Evolutionary conservation across 2,797 vertebrate genomes (phyloP).

Genomic region (Pangasius krempfi): DNA sequence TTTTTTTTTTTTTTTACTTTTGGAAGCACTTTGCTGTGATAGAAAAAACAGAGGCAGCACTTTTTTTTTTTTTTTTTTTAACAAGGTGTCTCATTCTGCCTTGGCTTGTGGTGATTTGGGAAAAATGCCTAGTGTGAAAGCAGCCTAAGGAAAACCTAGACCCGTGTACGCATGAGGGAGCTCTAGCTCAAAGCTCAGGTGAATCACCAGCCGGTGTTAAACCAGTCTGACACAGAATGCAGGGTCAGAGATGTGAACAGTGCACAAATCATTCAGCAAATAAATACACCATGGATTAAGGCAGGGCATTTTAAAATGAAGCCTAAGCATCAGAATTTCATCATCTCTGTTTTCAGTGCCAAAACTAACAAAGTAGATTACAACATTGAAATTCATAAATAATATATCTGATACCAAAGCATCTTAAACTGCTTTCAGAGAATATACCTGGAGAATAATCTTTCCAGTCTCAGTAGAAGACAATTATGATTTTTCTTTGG

Average conservation of each 20-base stretch:
- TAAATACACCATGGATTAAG: slow-evolving; percentile 42
- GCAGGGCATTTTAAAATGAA: slow-evolving; percentile 33
- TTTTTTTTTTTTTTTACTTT: not conserved
- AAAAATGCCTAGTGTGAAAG: slow-evolving; percentile 22
- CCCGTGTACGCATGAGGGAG: slow-evolving; percentile 74
- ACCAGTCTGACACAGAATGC: slow-evolving; percentile 77
- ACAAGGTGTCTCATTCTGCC: not conserved
- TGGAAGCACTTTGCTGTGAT: not conserved
- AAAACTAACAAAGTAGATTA: not conserved
- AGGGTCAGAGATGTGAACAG: slow-evolving; percentile 42
- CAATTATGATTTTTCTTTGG: slow-evolving; percentile 43
- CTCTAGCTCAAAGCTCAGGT: slow-evolving; percentile 60
- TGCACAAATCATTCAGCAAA: slow-evolving; percentile 42
- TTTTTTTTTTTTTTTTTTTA: not conserved
- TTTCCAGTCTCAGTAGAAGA: slow-evolving; percentile 32
- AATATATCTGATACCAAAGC: not conserved
- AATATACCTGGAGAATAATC: not conserved
- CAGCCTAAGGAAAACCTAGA: slow-evolving; percentile 53
- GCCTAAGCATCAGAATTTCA: slow-evolving; percentile 7
- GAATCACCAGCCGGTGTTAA: slow-evolving; percentile 45
- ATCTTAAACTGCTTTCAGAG: slow-evolving; percentile 1
- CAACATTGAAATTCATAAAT: not conserved
- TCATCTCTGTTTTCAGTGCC: slow-evolving; percentile 4
- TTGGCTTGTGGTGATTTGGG: not conserved
- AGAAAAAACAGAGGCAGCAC: not conserved